These are phyloP conservation scores for Abrostola triplasia DNA, from an alignment of 2,888 invertebrate genomes.

Conservation along the genomic window DNA sequence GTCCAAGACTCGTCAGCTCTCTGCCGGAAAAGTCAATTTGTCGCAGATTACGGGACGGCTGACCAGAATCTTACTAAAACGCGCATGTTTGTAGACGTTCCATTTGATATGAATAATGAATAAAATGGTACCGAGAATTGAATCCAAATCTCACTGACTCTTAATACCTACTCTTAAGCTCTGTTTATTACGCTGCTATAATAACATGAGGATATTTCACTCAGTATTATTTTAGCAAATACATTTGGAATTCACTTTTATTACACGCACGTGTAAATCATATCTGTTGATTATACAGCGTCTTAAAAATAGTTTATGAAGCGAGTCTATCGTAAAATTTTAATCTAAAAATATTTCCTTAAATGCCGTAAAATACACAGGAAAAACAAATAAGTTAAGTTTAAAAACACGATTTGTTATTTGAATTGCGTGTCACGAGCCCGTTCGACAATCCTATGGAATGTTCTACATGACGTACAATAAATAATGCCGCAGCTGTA, in stretches of 20 bases:
- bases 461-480: constrained; percentile 63
- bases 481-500: constrained; percentile 62
- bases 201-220: constrained; percentile 9
- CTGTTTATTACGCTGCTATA: constrained; percentile 24
- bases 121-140: constrained; percentile 50
- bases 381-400: constrained; percentile 57
- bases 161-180: constrained; percentile 20
- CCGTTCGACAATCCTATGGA: constrained; percentile 66
- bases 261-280: constrained; percentile 27
- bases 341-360: constrained; percentile 42
- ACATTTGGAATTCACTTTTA: constrained; percentile 19
- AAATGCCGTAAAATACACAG: constrained; percentile 53
- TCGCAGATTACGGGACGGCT: constrained; percentile 82
- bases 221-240: constrained; percentile 15
- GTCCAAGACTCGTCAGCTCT: constrained; percentile 83
- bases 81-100: constrained; percentile 72
- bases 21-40: constrained; percentile 85
- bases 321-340: constrained; percentile 36
- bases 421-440: constrained; percentile 67
- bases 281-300: constrained; percentile 31
- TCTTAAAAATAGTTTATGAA: constrained; percentile 35
- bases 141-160: constrained; percentile 23
- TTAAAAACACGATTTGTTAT: constrained; percentile 63
- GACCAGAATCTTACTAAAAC: constrained; percentile 76
- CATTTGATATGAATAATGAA: constrained; percentile 72